Conservation (phyloP, 2,113 vertebrate species). For the Nycticryphes semicollaris region DNA sequence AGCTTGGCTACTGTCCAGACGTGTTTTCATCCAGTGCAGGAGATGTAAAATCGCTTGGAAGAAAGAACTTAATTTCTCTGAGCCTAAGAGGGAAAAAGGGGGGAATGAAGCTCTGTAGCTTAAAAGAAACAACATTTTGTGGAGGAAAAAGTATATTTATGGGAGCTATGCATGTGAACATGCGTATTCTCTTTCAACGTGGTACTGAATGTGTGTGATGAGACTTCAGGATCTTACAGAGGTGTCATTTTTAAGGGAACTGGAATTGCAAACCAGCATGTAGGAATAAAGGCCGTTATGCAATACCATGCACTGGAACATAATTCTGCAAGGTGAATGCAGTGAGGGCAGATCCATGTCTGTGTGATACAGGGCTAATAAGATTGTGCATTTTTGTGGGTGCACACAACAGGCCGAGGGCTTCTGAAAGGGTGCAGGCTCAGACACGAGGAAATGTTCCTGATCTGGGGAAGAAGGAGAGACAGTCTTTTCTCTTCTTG, state of each 20-base stretch:
- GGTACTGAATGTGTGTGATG: background rate
- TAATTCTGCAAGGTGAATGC: background rate
- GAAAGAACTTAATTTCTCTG: background rate
- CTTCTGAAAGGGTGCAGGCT: background rate
- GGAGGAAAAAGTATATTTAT: background rate
- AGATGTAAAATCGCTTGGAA: background rate
- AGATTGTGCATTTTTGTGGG: background rate
- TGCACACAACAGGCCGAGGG: background rate
- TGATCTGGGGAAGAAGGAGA: background rate
- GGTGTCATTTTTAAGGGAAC: background rate
- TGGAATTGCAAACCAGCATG: background rate
- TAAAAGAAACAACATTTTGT: background rate
- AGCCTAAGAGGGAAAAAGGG: background rate
- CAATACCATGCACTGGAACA: background rate
- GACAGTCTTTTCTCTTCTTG: background rate
- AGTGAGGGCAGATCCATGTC: background rate
- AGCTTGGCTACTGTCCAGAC: slow-evolving; percentile 31
- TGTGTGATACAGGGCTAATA: background rate
- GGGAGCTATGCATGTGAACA: background rate
- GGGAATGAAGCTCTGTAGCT: background rate
- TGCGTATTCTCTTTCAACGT: background rate
- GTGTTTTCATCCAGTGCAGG: slow-evolving; percentile 27
- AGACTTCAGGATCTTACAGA: background rate
- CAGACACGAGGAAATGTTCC: background rate
- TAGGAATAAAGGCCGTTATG: background rate